phyloP scores from a whole-genome alignment of 2,113 vertebrate genomes.

The Periophthalmodon schlosseri region DNA sequence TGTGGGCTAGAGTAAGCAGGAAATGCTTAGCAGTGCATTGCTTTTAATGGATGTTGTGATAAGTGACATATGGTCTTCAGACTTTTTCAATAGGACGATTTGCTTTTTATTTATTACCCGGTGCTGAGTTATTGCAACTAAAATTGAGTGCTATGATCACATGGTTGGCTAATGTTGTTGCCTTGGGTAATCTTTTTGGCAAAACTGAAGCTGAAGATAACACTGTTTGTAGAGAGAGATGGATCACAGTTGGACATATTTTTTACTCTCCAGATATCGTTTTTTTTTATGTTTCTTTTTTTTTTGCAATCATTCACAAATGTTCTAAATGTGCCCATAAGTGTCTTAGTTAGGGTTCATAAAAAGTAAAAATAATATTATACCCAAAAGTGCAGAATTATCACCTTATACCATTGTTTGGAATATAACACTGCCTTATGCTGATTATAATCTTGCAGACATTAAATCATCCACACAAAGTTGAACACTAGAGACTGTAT shows the following conservation, averaged over 20 bases:
- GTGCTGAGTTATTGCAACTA: background rate
- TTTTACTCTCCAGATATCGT: background rate
- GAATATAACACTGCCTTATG: background rate
- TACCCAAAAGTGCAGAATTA: no score
- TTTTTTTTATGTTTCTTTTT: background rate
- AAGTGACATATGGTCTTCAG: slow-evolving; percentile 5
- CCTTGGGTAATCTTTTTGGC: background rate
- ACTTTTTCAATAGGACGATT: background rate
- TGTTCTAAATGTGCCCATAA: background rate
- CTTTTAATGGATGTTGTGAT: slow-evolving; percentile 7
- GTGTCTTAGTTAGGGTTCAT: background rate
- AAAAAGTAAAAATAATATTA: background rate
- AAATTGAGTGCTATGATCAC: slow-evolving; percentile 1
- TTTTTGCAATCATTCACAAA: background rate
- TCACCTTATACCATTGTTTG: background rate
- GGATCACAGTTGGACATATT: slow-evolving; percentile 35
- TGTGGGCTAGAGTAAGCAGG: slow-evolving; percentile 32
- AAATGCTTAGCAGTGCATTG: slow-evolving; percentile 26
- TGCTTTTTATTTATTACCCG: background rate
- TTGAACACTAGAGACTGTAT: slow-evolving; percentile 30
- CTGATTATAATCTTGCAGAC: background rate
- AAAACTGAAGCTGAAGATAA: slow-evolving; percentile 15
- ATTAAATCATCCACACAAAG: slow-evolving; percentile 12
- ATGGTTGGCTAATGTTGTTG: slow-evolving; percentile 6
- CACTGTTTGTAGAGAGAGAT: slow-evolving; percentile 17